Evolutionary conservation across 1,140 invertebrate genomes (phyloP), one percentile per base, ranked within the genome.

Genomic region (Agrilus planipennis): DNA sequence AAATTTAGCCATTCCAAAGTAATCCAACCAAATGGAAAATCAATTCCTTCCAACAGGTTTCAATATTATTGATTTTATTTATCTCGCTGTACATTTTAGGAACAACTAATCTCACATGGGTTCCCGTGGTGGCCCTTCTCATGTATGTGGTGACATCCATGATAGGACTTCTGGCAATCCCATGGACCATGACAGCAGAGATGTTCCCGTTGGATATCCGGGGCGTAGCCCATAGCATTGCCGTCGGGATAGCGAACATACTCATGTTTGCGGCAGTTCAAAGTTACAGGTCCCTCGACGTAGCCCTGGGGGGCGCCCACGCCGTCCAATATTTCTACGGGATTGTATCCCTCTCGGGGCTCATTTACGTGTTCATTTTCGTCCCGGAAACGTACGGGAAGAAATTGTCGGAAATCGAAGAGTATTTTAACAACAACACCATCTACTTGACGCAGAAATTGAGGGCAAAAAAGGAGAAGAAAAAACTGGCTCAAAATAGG

Each of bases 371-470:
- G 5, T 72, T 68, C 41, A 50, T 80, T 7, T 64, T 77, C 49
- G 59, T 84, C 10, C 81, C 81, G 0, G 81, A 85, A 60, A 85
- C 81, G 0, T 79, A 82, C 53, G 71, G 68, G 10, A 79, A 74
- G 51, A 74, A 73, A 39, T 58, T 82, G 1, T 70, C 70, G 2
- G 77, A 84, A 51, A 82, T 84, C 43, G 69, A 76, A 44, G 63
- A 69, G n/a, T 73, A 76, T 48, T 76, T 75, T 49, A 54, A 64
- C 9, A 58, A 61, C 21, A 67, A 71, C 49, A 54, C 43, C 9
- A 45, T 63, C 9, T 66, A 57, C 44, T 47, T 58, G 9, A 43
- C 43, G 1, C 17, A 37, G 23, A 42, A 35, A 1, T 11, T 21
- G 18, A 39, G 37, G 17, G 31, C 37, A 23, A 29, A 41, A 16